Base-by-base conservation (phyloP, 1,140 invertebrate species). In the Pseudomyrmex pallidus region DNA sequence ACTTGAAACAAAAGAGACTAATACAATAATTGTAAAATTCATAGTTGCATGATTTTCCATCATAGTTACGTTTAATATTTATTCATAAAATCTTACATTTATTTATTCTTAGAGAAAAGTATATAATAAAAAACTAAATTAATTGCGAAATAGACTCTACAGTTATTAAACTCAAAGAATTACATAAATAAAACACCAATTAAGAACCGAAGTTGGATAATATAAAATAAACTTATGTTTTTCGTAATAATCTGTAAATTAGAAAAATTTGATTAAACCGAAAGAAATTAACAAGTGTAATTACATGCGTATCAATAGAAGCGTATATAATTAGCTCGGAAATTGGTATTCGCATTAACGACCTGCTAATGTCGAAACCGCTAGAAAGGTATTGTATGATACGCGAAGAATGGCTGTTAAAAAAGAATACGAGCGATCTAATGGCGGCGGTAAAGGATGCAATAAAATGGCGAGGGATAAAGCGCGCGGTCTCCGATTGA, bases 321-420 rank as follows among this genome's bases (percentile, higher is more conserved):
- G 13, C 50, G 52, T 35, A 35, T 7, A 35, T 35, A 54, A n/a
- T 17, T 35, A 15, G 20, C 12, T 68, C 2, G 10, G 7, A 46
- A 17, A 68, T 78, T 35, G 9, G 67, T 78, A 46, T 20, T 35
- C 35, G 35, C 2, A 67, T 56, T 77, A n/a, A 77, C 17, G 25
- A 44, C 12, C 20, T 50, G 72, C 73, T 74, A 52, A 74, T 35
- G 15, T 2, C n/a, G 46, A 64, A 10, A 17, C 25, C n/a, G 66
- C 54, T 25, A 1, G 46, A 50, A 62, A 61, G 13, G 17, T 20
- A 15, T 52, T 12, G 13, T 22, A 5, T 20, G 48, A 66, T 66
- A 66, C 10, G 59, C 46, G 20, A 50, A 48, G 22, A 54, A 67
- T 22, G 57, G 4, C 46, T 15, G 52, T 70, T 48, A 70, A 68